These are phyloP conservation scores for Drosophila dunni DNA, from an alignment of 1,140 invertebrate species.

Conservation along the genomic window DNA sequence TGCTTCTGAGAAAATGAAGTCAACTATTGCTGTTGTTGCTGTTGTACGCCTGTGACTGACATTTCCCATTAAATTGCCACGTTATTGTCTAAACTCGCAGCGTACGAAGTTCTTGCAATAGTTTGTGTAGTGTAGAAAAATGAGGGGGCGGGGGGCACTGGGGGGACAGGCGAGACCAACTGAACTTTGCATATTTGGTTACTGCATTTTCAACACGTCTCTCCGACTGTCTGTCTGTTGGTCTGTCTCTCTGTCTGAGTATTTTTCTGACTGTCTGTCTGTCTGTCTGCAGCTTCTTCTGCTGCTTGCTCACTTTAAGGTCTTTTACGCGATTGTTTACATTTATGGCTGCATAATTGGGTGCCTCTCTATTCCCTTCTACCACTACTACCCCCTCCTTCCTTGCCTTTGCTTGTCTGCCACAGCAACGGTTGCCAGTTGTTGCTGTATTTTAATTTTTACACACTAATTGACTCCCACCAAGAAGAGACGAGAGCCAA, in stretches of 20 bases:
- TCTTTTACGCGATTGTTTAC: slow-evolving; percentile 78
- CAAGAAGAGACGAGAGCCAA: slow-evolving; percentile 27
- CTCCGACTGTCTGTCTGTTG: neutral
- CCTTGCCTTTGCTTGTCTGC: neutral
- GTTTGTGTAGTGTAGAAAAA: neutral
- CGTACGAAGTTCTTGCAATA: slow-evolving; percentile 41
- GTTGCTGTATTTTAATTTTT: slow-evolving; percentile 48
- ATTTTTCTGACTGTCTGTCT: neutral
- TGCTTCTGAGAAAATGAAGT: slow-evolving; percentile 69
- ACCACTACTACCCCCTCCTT: neutral
- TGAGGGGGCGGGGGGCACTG: neutral
- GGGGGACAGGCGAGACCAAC: neutral
- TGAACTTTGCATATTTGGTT: slow-evolving; percentile 74
- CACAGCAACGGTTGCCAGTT: slow-evolving; percentile 15
- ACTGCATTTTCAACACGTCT: slow-evolving; percentile 64
- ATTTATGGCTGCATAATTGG: slow-evolving; percentile 81
- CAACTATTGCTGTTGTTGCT: slow-evolving; percentile 57
- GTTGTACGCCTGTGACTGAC: slow-evolving; percentile 69
- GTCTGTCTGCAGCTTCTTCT: slow-evolving; percentile 38
- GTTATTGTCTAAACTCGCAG: slow-evolving; percentile 63
- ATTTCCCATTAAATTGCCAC: slow-evolving; percentile 79
- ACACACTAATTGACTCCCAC: slow-evolving; percentile 80
- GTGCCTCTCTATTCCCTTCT: slow-evolving; percentile 34
- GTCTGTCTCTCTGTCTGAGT: neutral
- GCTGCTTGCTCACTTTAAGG: slow-evolving; percentile 58